These are phyloP conservation scores for Araneus ventricosus DNA, from an alignment of 1,140 invertebrate species.

Conservation along the genomic window DNA sequence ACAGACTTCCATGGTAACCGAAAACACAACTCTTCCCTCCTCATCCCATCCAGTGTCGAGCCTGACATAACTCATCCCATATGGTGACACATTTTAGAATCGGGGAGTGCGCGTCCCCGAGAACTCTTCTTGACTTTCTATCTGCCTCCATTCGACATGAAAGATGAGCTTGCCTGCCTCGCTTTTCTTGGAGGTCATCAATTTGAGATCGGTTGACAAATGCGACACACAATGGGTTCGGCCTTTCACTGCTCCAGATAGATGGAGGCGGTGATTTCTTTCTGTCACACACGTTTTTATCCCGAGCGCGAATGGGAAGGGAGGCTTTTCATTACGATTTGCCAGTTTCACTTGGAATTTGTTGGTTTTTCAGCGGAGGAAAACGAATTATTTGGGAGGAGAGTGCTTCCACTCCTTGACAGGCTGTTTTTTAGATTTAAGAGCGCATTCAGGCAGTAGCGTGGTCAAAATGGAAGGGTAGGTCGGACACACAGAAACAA, in stretches of 20 bases:
- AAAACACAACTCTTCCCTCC: no score
- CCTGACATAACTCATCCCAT: not conserved
- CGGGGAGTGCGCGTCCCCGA: not conserved
- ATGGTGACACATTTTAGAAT: slow-evolving; percentile 17
- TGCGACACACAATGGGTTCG: slow-evolving; percentile 2
- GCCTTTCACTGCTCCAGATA: not conserved
- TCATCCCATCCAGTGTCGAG: not conserved
- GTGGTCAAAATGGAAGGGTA: no score
- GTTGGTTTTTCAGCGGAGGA: no score
- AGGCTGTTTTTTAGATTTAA: no score
- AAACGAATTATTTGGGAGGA: no score
- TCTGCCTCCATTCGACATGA: not conserved
- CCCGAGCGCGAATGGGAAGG: not conserved
- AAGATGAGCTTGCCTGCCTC: not conserved
- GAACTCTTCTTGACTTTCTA: not conserved
- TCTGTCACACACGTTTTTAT: not conserved
- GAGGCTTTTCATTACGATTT: not conserved
- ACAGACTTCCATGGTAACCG: no score
- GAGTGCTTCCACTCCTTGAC: no score
- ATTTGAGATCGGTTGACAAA: slow-evolving; percentile 23
- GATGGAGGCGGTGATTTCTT: not conserved
- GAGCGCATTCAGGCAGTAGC: no score
- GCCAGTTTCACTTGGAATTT: no score
- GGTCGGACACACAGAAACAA: no score
- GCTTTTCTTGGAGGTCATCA: slow-evolving; percentile 1